These are phyloP conservation scores for Pungitius pungitius DNA, from an alignment of 2,113 vertebrate genomes.

Conservation along the genomic window DNA sequence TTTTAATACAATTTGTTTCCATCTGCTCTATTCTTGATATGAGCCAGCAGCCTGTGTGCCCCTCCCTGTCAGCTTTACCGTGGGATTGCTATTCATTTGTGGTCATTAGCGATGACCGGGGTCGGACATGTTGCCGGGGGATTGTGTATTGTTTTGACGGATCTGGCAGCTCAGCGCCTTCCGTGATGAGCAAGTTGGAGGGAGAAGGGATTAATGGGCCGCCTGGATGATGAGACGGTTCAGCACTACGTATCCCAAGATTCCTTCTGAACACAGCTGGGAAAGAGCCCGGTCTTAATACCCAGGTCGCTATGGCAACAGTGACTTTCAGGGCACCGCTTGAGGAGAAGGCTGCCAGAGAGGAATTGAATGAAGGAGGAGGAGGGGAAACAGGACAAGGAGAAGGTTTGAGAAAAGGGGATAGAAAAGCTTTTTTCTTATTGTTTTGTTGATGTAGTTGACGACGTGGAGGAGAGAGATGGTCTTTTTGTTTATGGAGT, in stretches of 20 bases:
- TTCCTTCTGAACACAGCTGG: conserved; percentile 71
- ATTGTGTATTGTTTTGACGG: conserved; percentile 48
- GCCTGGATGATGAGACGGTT: conserved; percentile 31
- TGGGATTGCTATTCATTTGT: conserved; percentile 4
- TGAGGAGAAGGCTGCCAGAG: conserved; percentile 54
- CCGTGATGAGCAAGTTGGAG: background rate
- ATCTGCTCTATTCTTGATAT: background rate
- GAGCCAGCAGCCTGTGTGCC: background rate
- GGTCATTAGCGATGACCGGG: conserved; percentile 13
- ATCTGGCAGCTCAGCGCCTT: conserved; percentile 22
- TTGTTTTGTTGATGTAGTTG: conserved; percentile 3
- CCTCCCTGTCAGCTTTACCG: conserved; percentile 6
- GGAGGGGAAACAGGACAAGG: conserved; percentile 48
- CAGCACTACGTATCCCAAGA: conserved; percentile 69
- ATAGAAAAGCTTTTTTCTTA: conserved; percentile 48
- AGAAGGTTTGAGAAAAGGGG: conserved; percentile 48
- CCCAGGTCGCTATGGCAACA: conserved; percentile 80
- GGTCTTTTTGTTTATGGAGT: conserved; percentile 23
- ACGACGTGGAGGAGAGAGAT: conserved; percentile 26
- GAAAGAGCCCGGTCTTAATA: conserved; percentile 69
- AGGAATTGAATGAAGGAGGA: conserved; percentile 67
- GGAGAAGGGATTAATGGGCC: conserved; percentile 37
- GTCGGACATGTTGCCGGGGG: conserved; percentile 23
- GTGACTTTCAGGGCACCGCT: conserved; percentile 68
- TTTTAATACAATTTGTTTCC: background rate